phyloP scores from a whole-genome alignment of 2,888 invertebrate species.

The Zhuqinia jingwanae region DNA sequence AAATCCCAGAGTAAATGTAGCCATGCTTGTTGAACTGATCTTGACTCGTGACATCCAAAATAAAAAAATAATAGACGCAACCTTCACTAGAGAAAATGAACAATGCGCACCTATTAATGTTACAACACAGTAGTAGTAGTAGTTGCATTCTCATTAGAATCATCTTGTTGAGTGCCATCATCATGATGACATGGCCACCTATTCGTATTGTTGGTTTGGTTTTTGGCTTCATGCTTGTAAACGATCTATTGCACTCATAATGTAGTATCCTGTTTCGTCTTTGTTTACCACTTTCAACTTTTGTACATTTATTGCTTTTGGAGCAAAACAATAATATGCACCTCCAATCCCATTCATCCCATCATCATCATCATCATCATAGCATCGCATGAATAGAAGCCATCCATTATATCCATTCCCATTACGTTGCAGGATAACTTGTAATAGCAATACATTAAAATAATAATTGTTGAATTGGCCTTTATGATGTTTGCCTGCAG shows the following conservation, averaged over 20 bases:
- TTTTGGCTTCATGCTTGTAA: no score
- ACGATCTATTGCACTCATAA: background rate
- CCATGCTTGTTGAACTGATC: background rate
- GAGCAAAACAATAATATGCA: no score
- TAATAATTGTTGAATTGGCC: constrained; percentile 38
- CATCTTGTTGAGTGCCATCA: no score
- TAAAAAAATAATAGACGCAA: background rate
- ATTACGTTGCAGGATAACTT: background rate
- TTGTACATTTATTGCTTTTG: background rate
- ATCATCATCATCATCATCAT: no score
- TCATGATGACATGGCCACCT: no score
- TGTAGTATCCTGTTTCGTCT: background rate
- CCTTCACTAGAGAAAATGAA: constrained; percentile 4
- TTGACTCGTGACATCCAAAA: constrained; percentile 25
- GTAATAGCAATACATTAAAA: background rate
- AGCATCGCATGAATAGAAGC: background rate
- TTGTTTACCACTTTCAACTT: background rate
- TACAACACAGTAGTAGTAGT: background rate
- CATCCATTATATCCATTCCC: constrained; percentile 1
- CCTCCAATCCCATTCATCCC: no score
- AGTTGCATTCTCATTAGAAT: background rate
- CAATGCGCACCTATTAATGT: background rate
- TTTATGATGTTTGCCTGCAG: background rate
- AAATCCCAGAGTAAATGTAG: no score
- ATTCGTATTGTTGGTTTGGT: no score